Base-by-base conservation (phyloP, 2,888 invertebrate genomes). In the Rhimphoctona megacephalus region DNA sequence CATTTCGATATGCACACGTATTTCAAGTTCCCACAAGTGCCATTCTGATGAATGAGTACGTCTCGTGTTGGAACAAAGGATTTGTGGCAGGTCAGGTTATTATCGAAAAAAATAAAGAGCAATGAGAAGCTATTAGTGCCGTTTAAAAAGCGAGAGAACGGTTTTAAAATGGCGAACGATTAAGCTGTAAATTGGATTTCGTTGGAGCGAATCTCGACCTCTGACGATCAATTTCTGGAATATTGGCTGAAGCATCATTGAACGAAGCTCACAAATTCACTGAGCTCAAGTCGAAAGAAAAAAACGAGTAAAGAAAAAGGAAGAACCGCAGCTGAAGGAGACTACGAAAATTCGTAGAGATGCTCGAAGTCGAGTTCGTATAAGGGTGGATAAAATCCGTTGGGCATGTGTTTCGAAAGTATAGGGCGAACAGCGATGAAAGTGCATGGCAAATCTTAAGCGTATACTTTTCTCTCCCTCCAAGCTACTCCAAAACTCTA, bases 371-470 rank as follows among this genome's bases (percentile, higher is more conserved):
- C 3, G 39, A 67, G 67, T 67, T 67, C 22, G 9, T 9, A 39
- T 36, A 67, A 39, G 67, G 5, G 66, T 67, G 39, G 39, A 17
- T 33, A 17, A 33, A 33, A 33, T 64, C 8, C 11, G 39, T 9
- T 66, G 36, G n/a, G 36, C 22, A 67, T 36, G 22, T 67, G 52
- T 52, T 33, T n/a, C 52, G 54, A 49, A 73, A 73, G 52, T 36
- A 22, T 22, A 22, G 9, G 52, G 36, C n/a, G 52, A 73, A 36
- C 43, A 69, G 46, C 69, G 66, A 36, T 54, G 79, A 54, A 81
- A 87, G 66, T 87, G 84, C 86, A 87, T 84, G 84, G 78, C 70
- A 82, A 84, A 84, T 84, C 78, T 84, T 74, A 64, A 64, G 73
- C 77, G 49, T 25, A 54, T 54, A 25, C 22, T 25, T 7, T 54